Conservation (phyloP, 1,140 invertebrate genomes). For the Scaptomyza montana region DNA sequence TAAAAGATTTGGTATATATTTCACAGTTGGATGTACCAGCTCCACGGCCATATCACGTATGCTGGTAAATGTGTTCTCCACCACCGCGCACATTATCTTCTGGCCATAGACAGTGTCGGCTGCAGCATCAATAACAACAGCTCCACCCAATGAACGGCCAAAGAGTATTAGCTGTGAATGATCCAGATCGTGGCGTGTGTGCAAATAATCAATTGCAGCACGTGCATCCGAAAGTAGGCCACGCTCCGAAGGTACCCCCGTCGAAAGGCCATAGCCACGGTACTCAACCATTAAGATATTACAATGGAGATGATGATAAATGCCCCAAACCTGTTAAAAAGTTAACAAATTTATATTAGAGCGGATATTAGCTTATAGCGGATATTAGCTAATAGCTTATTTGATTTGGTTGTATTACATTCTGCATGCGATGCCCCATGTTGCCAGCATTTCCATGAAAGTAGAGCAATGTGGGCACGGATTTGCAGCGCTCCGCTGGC, state of each 20-base stretch:
- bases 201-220: constrained; percentile 93
- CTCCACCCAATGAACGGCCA: constrained; percentile 95
- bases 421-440: constrained; percentile 94
- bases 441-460: constrained; percentile 98
- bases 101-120: constrained; percentile 88
- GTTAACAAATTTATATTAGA: background rate
- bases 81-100: constrained; percentile 92
- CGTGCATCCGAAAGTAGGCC: constrained; percentile 95
- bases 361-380: background rate
- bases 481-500: constrained; percentile 86
- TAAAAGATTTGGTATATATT: constrained; percentile 89
- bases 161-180: constrained; percentile 94
- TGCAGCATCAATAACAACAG: constrained; percentile 93
- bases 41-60: constrained; percentile 96
- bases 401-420: constrained; percentile 81
- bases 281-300: constrained; percentile 97
- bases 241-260: constrained; percentile 93
- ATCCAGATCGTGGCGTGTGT: constrained; percentile 92
- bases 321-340: constrained; percentile 85
- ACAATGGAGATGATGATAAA: constrained; percentile 91
- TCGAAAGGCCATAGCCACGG: constrained; percentile 96
- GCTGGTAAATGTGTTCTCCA: constrained; percentile 98
- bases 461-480: constrained; percentile 92
- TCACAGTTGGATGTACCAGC: constrained; percentile 88
- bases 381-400: background rate